Evolutionary conservation across 2,797 vertebrate genomes (phyloP), one percentile per base, ranked within the genome.

Genomic region (Eospalax fontanierii): DNA sequence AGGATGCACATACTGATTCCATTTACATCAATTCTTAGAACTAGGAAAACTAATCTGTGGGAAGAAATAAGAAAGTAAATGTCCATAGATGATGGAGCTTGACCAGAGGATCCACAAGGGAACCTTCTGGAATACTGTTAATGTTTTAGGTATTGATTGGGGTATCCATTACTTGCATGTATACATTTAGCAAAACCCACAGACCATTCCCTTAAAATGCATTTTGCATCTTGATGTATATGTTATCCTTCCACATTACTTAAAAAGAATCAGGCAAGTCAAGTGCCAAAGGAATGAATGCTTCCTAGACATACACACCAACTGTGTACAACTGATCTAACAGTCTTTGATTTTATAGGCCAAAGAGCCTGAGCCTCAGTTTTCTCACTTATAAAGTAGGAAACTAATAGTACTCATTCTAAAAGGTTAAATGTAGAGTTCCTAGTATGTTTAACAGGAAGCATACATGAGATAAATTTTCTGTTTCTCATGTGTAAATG

Each of bases 151-250:
- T 66, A 73, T 73, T 33, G 7, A 86, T 6, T 86, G n/a, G 57
- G 22, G 22, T 73, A 15, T 83, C 83, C 87, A 76, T 78, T 94
- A 83, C 1, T 66, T 2, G 12, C 11, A 54, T 50, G 12, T 59
- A 43, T 74, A 43, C 33, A 33, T 92, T 79, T 94, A 40, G 33
- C 82, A 84, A 87, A 84, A 87, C 43, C 54, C 68, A 68, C 8
- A 81, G 74, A 76, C 35, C 50, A 57, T 26, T 76, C 0, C 35
- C 8, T 59, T 93, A 40, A 65, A 21, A 81, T 22, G n/a, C 4
- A 50, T 22, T 30, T 71, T 65, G 61, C 50, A 54, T 54, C 50
- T 54, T 54, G 50, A 85, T 50, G 35, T 33, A 54, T 16, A 21
- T 24, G 11, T 66, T 89, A 90, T 30, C 35, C 43, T 21, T 80